phyloP scores from a whole-genome alignment of 1,140 invertebrate genomes.

The Drosophila pseudoananassae region DNA sequence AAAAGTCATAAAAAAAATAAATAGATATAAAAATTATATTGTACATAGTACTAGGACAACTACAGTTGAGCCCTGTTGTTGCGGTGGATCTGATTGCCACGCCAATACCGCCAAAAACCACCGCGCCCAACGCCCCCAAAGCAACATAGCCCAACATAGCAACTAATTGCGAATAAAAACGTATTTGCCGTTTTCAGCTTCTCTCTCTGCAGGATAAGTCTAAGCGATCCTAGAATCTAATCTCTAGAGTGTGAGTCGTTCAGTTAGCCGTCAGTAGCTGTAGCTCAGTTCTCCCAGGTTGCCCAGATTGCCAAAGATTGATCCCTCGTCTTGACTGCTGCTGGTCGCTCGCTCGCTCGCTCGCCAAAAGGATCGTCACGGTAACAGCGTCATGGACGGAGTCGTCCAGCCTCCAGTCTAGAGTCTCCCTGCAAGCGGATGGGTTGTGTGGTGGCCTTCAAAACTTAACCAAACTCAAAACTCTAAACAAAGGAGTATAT shows the following conservation, averaged over 20 bases:
- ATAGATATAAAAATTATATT: slow-evolving; percentile 41
- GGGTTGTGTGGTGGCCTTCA: slow-evolving; percentile 42
- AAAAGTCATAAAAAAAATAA: slow-evolving; percentile 69
- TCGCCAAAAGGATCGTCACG: slow-evolving; percentile 64
- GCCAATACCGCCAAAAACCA: slow-evolving; percentile 55
- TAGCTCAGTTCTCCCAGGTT: slow-evolving; percentile 63
- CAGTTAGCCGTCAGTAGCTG: slow-evolving; percentile 65
- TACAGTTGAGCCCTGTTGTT: slow-evolving; percentile 74
- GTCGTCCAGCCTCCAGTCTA: slow-evolving; percentile 46
- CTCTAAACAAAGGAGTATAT: slow-evolving; percentile 84
- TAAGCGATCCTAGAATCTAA: slow-evolving; percentile 59
- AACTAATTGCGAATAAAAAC: slow-evolving; percentile 61
- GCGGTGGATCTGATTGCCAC: slow-evolving; percentile 58
- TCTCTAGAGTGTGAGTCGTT: slow-evolving; percentile 57
- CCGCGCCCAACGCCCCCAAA: slow-evolving; percentile 64
- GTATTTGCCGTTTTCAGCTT: slow-evolving; percentile 83
- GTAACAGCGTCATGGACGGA: slow-evolving; percentile 62
- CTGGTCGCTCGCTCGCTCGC: slow-evolving; percentile 40
- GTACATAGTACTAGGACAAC: slow-evolving; percentile 49
- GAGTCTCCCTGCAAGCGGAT: slow-evolving; percentile 37
- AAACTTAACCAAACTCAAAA: slow-evolving; percentile 47
- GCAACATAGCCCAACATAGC: slow-evolving; percentile 49
- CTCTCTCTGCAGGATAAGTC: slow-evolving; percentile 79
- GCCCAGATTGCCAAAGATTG: slow-evolving; percentile 16
- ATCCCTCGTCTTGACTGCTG: background rate